Evolutionary conservation across 2,888 invertebrate species (phyloP), one percentile per base, ranked within the genome.

Genomic region (Ochropleura leucogaster): DNA sequence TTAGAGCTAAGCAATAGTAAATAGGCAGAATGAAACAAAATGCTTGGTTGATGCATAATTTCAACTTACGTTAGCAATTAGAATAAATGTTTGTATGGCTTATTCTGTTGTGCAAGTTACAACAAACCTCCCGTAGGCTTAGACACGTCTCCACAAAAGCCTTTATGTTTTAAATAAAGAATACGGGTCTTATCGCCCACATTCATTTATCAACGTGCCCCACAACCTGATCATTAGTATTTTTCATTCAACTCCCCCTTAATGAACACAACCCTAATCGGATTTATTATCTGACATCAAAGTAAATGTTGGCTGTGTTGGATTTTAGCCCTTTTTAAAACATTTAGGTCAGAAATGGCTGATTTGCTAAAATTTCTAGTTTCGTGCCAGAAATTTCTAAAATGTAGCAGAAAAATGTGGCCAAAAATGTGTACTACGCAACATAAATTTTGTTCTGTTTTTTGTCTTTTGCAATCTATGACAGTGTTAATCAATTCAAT

Each of bases 141-240:
- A 72, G 62, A 79, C 68, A 60, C 63, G 67, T 62, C 75, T 75
- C 55, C 70, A 75, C 83, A 83, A 80, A 77, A 60, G 77, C 73
- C 53, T 76, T 68, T 77, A 73, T 60, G 63, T 20, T 73, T 69
- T 78, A 80, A 70, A 82, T 82, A 80, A 77, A 82, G 68, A 80
- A 72, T 69, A 63, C 47, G 53, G 12, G 57, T 55, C 57, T 79
- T 79, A 82, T 75, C 79, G 64, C 72, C 69, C 64, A 40, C 79
- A 59, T 68, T 72, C 82, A 82, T 82, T 82, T 75, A 82, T 82
- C 82, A 82, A 70, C 60, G 60, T 68, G 12, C 12, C 67, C 82
- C 64, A 70, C 75, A 82, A 70, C 67, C 82, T 70, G 82, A 76
- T 82, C 82, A 82, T 82, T 79, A 82, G 79, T 79, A 82, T 72